Evolutionary conservation across 2,888 invertebrate species (phyloP), one percentile per base, ranked within the genome.

Genomic region (Euzetes globulus): DNA sequence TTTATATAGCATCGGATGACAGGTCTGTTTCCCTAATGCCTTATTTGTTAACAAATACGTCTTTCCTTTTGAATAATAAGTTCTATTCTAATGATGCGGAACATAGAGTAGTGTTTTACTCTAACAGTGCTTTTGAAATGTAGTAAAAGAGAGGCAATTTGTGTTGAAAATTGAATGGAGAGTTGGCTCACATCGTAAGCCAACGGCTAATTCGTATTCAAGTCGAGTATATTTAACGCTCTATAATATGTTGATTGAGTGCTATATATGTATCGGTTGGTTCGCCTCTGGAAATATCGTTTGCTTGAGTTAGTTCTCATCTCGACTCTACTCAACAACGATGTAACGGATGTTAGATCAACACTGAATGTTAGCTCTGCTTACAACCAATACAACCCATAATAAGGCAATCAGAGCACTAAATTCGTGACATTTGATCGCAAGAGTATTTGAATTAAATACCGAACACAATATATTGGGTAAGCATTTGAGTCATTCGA

Each of bases 351-450:
- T 72, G 72, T 72, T 72, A 72, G 72, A 22, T 19, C 72, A 72
- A 72, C 72, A 72, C 60, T 60, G 17, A 19, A 17, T 27, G 58
- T 50, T 29, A 19, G 45, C 3, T 22, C 50, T 52, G 52, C 29
- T 52, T 5, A 71, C 27, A 15, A 70, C 13, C 52, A 41, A 15
- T 5, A 27, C 7, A 70, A 25, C 13, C 27, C 72, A 60, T 60
- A 72, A 72, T 25, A 58, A 55, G 72, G 72, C 63, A 72, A 72
- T 55, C 58, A 72, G 25, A 60, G 72, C 72, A 29, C n/a, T 45
- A 72, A 72, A 60, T 60, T 72, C 25, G 37, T 72, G 72, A 33
- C 72, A 72, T 72, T 63, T 72, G 72, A 72, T 72, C 72, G 22
- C 60, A 33, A 19, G 50, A 68, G 45, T 68, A 68, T 68, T 25